Conservation (phyloP, 2,113 vertebrate species). For the Thryonomys swinderianus region DNA sequence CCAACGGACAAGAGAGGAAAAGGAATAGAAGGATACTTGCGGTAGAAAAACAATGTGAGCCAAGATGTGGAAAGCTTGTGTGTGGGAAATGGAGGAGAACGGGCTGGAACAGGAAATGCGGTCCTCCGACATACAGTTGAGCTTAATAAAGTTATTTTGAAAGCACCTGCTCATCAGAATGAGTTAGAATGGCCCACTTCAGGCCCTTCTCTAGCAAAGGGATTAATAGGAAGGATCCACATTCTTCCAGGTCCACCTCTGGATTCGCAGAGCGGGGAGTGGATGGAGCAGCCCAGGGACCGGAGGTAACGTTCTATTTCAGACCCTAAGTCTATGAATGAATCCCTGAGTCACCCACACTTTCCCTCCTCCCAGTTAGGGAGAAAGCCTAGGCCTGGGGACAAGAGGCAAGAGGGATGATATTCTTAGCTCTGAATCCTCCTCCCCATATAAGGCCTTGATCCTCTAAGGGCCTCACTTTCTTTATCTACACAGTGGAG, state of each 20-base stretch:
- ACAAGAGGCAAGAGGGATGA: neutral
- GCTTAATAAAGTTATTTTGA: neutral
- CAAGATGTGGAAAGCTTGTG: neutral
- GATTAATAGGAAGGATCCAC: neutral
- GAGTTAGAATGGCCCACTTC: neutral
- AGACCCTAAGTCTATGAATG: conserved; percentile 48
- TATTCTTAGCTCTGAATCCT: neutral
- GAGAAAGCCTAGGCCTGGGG: neutral
- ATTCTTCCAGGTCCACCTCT: conserved; percentile 20
- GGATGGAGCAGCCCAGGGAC: neutral
- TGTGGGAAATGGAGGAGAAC: neutral
- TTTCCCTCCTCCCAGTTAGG: neutral
- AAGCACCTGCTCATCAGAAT: neutral
- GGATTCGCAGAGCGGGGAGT: neutral
- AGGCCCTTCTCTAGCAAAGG: neutral
- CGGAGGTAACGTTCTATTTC: conserved; percentile 68
- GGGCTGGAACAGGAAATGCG: neutral
- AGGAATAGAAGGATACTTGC: neutral
- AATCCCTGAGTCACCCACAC: conserved; percentile 1
- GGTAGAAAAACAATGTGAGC: neutral
- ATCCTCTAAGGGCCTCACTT: neutral
- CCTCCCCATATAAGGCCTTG: neutral
- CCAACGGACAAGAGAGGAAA: neutral
- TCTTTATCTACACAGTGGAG: neutral
- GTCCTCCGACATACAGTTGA: neutral